Evolutionary conservation across 1,140 invertebrate species (phyloP), one percentile per base, ranked within the genome.

Genomic region (Drosophila cardini): DNA sequence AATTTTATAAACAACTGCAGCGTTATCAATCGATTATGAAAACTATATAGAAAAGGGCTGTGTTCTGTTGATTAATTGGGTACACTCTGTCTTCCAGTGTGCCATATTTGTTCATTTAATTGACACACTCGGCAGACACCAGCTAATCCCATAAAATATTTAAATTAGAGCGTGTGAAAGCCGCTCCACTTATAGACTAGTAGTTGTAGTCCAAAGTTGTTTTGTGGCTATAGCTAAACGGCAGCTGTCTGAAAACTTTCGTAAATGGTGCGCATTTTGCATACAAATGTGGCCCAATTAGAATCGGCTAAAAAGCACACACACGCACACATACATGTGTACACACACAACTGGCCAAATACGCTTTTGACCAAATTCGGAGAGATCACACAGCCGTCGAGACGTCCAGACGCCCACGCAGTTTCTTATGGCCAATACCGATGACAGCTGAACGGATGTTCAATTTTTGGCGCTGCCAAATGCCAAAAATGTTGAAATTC

Each of bases 91-190:
- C 13, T n/a, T 40, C 11, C 18, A 43, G 34, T 30, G 48, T 52
- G 26, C 13, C 11, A 11, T 30, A 34, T 16, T 26, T 65, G 50
- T 64, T 61, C 32, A 64, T 65, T 72, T 42, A 50, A 65, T 65
- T 52, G 53, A 72, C 62, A 56, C 43, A 56, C 43, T 57, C 43
- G 71, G 55, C 21, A 26, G 45, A 53, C 63, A 45, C 34, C 72
- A 53, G 21, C 67, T 63, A 68, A 68, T 68, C 46, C 50, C 73
- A 74, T 86, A 78, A 85, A 70, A 48, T 69, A 78, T 75, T 67
- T 70, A 82, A 86, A 82, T 79, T 76, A 77, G 80, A 87, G 72
- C 83, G 83, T 86, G 83, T 87, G 83, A 86, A 87, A 83, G 71
- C 61, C 45, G 79, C 76, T 78, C 63, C 48, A 78, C 57, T 75